These are phyloP conservation scores for Petromus typicus DNA, from an alignment of 2,113 vertebrate species.

Conservation along the genomic window DNA sequence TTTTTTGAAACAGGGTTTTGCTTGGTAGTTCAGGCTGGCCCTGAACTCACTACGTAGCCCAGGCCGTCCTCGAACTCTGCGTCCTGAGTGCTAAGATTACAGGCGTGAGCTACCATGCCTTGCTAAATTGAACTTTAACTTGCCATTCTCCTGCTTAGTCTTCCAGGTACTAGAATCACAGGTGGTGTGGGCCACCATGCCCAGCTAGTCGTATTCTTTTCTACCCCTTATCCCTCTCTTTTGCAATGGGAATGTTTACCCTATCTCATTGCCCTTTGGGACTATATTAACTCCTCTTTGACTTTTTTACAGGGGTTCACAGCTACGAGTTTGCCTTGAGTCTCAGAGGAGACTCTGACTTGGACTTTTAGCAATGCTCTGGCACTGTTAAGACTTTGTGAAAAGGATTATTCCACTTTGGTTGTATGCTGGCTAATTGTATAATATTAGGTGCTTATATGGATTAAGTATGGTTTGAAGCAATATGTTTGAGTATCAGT, in stretches of 20 bases:
- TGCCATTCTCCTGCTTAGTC: not conserved
- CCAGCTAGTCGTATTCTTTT: not conserved
- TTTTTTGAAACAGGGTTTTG: no score
- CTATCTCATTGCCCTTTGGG: not conserved
- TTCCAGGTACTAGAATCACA: not conserved
- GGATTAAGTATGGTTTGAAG: not conserved
- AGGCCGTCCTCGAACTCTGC: no score
- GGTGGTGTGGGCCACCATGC: not conserved
- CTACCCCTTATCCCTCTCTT: not conserved
- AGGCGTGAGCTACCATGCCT: no score
- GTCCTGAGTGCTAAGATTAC: no score
- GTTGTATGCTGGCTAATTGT: not conserved
- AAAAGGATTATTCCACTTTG: not conserved
- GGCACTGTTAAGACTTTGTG: not conserved
- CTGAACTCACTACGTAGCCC: no score
- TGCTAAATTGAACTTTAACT: not conserved
- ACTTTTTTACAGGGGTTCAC: not conserved
- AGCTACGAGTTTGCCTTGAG: not conserved
- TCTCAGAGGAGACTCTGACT: not conserved
- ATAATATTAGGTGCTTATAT: not conserved
- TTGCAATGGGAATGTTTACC: not conserved
- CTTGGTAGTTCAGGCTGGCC: not conserved
- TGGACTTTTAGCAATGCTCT: not conserved
- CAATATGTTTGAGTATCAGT: not conserved
- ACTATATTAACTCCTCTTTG: not conserved